phyloP scores from a whole-genome alignment of 2,797 vertebrate species.

The Crax fasciolata region DNA sequence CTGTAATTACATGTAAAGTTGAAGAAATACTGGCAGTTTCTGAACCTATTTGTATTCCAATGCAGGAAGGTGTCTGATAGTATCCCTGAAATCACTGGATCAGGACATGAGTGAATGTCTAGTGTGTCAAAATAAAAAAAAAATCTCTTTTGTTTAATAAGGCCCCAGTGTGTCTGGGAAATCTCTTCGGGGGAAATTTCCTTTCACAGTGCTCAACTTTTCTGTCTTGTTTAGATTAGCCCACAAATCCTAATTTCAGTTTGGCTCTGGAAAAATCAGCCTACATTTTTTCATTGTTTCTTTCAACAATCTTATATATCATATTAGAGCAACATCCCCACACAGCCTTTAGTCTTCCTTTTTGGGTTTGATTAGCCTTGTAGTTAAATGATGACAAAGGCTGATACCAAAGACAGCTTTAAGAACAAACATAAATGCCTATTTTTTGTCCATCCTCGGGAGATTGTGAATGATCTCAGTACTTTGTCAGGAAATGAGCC shows the following conservation, averaged over 20 bases:
- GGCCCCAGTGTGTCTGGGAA: neutral
- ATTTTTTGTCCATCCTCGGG: neutral
- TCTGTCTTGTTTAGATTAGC: slow-evolving; percentile 15
- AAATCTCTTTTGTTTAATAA: neutral
- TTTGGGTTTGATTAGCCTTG: neutral
- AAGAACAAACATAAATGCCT: slow-evolving; percentile 13
- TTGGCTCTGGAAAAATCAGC: neutral
- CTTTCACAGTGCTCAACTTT: neutral
- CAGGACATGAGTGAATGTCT: neutral
- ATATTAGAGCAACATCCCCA: neutral
- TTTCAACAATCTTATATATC: neutral
- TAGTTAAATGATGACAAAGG: neutral
- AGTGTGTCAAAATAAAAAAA: neutral
- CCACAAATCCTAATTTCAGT: neutral
- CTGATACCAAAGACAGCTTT: slow-evolving; percentile 3
- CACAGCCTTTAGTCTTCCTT: neutral
- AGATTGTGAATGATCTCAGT: neutral
- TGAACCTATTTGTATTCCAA: fast-evolving
- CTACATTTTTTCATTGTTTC: neutral
- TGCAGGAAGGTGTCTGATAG: neutral
- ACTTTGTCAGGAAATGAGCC: slow-evolving; percentile 37
- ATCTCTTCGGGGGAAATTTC: neutral
- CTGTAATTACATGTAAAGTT: neutral
- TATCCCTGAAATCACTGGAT: neutral
- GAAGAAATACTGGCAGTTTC: neutral